Conservation (phyloP, 2,888 invertebrate species). For the Apeira syringaria region DNA sequence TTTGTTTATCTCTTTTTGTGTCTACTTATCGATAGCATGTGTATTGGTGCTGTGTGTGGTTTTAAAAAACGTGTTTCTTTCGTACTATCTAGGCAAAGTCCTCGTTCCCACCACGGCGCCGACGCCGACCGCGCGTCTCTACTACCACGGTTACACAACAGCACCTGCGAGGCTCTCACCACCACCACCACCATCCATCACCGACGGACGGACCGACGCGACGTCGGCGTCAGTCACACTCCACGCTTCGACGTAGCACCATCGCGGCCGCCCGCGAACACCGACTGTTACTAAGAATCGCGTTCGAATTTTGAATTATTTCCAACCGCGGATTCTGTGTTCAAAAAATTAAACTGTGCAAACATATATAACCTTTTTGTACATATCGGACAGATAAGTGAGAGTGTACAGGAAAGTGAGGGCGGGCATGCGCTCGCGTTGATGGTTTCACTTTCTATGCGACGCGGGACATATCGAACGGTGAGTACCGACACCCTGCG, state of each 20-base stretch:
- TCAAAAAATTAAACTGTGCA: conserved; percentile 19
- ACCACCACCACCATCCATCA: conserved; percentile 9
- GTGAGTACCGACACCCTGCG: conserved; percentile 51
- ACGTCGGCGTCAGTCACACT: conserved; percentile 54
- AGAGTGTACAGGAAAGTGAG: conserved; percentile 42
- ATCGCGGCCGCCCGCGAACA: conserved; percentile 35
- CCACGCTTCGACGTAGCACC: conserved; percentile 48
- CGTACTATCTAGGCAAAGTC: conserved; percentile 17
- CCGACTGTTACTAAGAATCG: conserved; percentile 37
- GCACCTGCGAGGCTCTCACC: conserved; percentile 31
- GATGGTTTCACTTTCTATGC: conserved; percentile 73
- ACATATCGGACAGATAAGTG: conserved; percentile 57
- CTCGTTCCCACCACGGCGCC: conserved; percentile 19
- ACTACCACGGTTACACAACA: conserved; percentile 38
- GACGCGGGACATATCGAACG: conserved; percentile 61
- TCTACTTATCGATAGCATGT: no score
- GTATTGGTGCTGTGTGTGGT: no score
- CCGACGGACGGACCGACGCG: neutral
- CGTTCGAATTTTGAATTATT: conserved; percentile 47
- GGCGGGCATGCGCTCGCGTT: conserved; percentile 55
- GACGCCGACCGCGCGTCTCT: neutral
- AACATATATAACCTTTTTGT: conserved; percentile 14
- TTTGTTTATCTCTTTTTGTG: no score
- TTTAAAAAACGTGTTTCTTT: no score
- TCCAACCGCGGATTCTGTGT: conserved; percentile 41